A percentile compares a stretch with the other conserved stretches of the same genome.
phyloP scores from a whole-genome alignment of 2,797 vertebrate species.

The Falco concolor region DNA sequence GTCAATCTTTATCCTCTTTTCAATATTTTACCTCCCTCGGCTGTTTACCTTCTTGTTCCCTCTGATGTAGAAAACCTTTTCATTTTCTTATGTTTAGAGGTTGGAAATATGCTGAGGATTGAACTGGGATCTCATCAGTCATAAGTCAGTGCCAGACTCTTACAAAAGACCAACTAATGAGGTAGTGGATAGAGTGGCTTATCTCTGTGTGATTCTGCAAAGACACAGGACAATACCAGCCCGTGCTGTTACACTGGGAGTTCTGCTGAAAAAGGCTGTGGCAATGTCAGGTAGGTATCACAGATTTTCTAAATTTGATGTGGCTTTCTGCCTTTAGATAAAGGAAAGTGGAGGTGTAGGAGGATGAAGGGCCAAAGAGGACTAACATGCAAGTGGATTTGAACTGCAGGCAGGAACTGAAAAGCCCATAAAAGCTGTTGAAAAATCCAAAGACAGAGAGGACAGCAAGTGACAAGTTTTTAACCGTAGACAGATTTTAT shows the following conservation, averaged over 20 bases:
- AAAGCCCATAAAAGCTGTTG: not conserved
- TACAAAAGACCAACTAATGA: not conserved
- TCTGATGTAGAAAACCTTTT: not conserved
- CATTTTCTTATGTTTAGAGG: not conserved
- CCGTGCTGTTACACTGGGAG: not conserved
- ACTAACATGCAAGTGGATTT: not conserved
- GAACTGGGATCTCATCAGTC: not conserved
- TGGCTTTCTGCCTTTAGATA: not conserved
- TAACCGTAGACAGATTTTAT: slow-evolving; percentile 48
- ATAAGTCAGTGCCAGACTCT: not conserved
- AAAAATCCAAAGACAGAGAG: not conserved
- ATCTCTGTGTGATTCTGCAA: not conserved
- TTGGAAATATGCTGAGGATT: not conserved
- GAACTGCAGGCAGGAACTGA: not conserved
- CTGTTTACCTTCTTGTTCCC: not conserved
- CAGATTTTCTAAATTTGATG: not conserved
- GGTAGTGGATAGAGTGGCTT: not conserved
- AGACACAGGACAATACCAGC: not conserved
- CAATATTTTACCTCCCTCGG: not conserved
- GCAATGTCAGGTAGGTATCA: not conserved
- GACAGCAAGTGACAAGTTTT: not conserved
- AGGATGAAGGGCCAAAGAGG: not conserved
- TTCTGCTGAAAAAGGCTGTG: not conserved
- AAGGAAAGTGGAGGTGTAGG: not conserved
- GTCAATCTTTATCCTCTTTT: not conserved